Percentiles rank a stretch among this genome's conserved stretches.
phyloP scores from a whole-genome alignment of 1,140 invertebrate genomes.

The Pemphigus obesinymphae region DNA sequence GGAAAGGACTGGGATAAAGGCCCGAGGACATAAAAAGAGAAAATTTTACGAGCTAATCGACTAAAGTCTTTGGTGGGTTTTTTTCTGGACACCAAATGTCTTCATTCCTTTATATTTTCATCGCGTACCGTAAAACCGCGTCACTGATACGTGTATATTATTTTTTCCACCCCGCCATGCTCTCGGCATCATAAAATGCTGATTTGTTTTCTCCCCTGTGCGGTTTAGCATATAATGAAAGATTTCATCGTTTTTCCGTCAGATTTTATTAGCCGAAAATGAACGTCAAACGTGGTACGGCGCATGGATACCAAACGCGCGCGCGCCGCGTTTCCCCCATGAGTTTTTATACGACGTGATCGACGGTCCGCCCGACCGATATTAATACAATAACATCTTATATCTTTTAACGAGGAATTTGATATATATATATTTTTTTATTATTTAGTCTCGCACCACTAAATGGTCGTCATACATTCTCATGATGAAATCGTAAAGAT shows the following conservation, averaged over 20 bases:
- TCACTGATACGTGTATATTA: conserved; percentile 22
- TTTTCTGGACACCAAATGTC: no score
- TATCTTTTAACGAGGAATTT: no score
- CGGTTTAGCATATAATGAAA: conserved; percentile 35
- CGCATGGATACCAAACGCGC: no score
- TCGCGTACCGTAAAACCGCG: conserved; percentile 6
- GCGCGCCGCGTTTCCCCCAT: no score
- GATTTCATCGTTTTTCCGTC: not conserved
- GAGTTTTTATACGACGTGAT: no score
- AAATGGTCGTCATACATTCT: no score
- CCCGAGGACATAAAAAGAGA: not conserved
- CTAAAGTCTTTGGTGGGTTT: conserved; percentile 5
- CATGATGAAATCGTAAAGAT: no score
- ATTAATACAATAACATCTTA: no score
- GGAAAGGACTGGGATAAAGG: no score
- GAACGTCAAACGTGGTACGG: not conserved
- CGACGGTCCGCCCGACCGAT: no score
- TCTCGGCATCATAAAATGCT: conserved; percentile 17
- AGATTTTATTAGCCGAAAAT: conserved; percentile 25
- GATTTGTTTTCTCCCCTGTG: conserved; percentile 27
- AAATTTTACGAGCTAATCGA: conserved; percentile 34
- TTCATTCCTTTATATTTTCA: conserved; percentile 4
- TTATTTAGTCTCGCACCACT: no score
- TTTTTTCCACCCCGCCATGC: not conserved
- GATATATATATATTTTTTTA: no score